phyloP scores from a whole-genome alignment of 2,113 vertebrate species.

The Cyprinodon variegatus region DNA sequence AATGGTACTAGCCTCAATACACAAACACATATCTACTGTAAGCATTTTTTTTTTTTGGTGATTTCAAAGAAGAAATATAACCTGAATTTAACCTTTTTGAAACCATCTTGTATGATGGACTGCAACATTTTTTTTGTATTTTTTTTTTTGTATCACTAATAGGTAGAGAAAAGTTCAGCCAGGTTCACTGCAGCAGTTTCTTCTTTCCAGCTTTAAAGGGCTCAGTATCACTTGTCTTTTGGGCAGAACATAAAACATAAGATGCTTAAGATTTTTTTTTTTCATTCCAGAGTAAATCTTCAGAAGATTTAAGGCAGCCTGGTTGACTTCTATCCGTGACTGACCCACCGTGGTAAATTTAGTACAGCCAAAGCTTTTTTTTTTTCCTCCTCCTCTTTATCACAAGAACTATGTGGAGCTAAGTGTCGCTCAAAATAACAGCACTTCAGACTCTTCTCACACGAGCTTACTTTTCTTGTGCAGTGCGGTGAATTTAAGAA shows the following conservation, averaged over 20 bases:
- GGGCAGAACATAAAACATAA: constrained; percentile 29
- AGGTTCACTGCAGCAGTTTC: constrained; percentile 51
- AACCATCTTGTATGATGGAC: constrained; percentile 10
- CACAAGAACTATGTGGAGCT: constrained; percentile 26
- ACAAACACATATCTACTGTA: constrained; percentile 8
- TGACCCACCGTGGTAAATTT: constrained; percentile 40
- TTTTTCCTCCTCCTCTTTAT: constrained; percentile 19
- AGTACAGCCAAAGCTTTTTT: constrained; percentile 31
- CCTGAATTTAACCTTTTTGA: constrained; percentile 13
- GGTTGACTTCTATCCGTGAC: constrained; percentile 32
- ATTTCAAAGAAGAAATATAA: neutral
- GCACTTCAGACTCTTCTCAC: constrained; percentile 31
- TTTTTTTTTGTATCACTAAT: constrained; percentile 12
- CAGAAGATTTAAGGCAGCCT: constrained; percentile 47
- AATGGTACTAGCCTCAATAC: constrained; percentile 2
- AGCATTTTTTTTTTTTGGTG: neutral
- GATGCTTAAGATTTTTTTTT: constrained; percentile 33
- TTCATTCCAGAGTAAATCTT: constrained; percentile 53
- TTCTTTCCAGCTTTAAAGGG: constrained; percentile 41
- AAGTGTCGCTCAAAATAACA: constrained; percentile 42
- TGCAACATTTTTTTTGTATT: constrained; percentile 19
- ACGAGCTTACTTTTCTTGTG: constrained; percentile 4
- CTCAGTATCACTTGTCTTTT: constrained; percentile 32
- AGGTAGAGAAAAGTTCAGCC: constrained; percentile 43
- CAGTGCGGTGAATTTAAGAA: constrained; percentile 4